Conservation (phyloP, 2,797 vertebrate species). For the Enteromius paludinosus region DNA sequence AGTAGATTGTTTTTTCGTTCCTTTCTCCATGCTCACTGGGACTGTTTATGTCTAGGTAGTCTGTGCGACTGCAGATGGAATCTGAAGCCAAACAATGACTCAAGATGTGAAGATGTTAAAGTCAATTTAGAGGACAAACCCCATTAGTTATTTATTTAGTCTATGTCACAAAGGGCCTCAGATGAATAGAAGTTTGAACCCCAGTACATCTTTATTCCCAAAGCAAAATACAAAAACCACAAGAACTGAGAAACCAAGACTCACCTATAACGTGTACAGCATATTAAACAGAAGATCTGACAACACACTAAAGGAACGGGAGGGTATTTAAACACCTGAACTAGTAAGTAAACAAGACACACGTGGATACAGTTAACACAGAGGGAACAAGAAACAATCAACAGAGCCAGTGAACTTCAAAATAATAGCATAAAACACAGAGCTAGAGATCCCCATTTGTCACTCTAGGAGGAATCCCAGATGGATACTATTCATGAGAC, state of each 20-base stretch:
- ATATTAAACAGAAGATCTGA: constrained; percentile 19
- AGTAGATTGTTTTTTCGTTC: neutral
- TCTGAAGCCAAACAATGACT: constrained; percentile 9
- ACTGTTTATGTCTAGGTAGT: constrained; percentile 19
- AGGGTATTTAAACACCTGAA: neutral
- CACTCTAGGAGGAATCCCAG: neutral
- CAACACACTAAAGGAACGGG: neutral
- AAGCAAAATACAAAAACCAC: constrained; percentile 8
- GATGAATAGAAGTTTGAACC: constrained; percentile 18
- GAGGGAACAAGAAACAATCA: neutral
- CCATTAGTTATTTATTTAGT: constrained; percentile 20
- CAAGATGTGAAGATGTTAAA: constrained; percentile 23
- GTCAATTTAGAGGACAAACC: constrained; percentile 13
- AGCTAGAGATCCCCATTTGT: neutral
- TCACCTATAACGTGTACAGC: neutral
- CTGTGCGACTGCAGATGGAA: constrained; percentile 19
- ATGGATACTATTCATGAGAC: neutral
- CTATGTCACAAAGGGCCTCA: constrained; percentile 11
- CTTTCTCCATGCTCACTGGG: neutral
- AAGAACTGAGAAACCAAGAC: neutral
- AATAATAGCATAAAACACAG: neutral
- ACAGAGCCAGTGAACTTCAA: neutral
- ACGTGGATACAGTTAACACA: neutral
- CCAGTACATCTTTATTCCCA: neutral
- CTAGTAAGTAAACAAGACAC: constrained; percentile 13